Conservation (phyloP, 2,888 invertebrate species). For the Aquatica leii region DNA sequence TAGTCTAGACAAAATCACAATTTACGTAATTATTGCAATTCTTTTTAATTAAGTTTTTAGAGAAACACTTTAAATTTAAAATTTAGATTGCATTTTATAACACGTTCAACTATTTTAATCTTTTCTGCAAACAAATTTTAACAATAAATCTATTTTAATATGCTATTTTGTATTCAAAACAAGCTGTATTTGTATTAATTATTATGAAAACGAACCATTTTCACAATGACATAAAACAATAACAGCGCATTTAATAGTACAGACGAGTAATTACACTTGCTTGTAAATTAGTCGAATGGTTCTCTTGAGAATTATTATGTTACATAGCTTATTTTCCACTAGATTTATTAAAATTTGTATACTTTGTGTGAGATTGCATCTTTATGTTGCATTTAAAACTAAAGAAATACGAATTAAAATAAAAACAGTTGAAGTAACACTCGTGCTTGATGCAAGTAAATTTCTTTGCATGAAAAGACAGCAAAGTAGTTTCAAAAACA, state of each 20-base stretch:
- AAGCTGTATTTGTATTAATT: neutral
- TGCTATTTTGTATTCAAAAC: neutral
- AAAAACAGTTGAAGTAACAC: no score
- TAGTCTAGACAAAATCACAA: conserved; percentile 1
- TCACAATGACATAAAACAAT: conserved; percentile 15
- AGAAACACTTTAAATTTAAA: neutral
- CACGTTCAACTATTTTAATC: no score
- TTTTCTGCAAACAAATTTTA: neutral
- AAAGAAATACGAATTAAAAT: no score
- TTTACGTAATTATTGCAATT: neutral
- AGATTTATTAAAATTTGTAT: conserved; percentile 19
- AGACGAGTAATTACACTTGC: conserved; percentile 19
- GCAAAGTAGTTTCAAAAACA: no score
- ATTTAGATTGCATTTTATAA: neutral
- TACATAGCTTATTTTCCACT: conserved; percentile 18
- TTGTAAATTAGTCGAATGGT: conserved; percentile 23
- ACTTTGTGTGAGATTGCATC: conserved; percentile 3
- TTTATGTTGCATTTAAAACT: neutral
- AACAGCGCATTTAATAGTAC: conserved; percentile 21
- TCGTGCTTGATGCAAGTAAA: no score
- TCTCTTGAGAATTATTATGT: conserved; percentile 13
- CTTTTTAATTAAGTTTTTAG: neutral
- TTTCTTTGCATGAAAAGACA: no score
- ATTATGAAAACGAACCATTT: conserved; percentile 15
- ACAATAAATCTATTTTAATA: neutral